Percentiles rank a stretch among this genome's conserved stretches.
phyloP scores from a whole-genome alignment of 2,797 vertebrate genomes.

The Crypturellus tataupa region DNA sequence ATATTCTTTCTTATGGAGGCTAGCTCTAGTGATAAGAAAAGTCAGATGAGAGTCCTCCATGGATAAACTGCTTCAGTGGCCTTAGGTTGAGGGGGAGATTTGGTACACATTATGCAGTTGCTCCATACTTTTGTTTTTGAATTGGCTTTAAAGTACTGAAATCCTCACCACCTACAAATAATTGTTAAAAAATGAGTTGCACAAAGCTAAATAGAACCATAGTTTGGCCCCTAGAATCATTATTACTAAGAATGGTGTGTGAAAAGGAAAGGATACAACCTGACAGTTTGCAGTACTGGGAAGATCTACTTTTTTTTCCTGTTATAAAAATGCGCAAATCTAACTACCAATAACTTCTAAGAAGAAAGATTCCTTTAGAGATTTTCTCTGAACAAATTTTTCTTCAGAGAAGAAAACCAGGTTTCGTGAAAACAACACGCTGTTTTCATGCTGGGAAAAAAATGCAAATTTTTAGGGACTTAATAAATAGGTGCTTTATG shows the following conservation, averaged over 20 bases:
- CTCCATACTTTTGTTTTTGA: background rate
- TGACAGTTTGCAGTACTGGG: background rate
- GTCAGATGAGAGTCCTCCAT: background rate
- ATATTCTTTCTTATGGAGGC: background rate
- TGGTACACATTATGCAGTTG: background rate
- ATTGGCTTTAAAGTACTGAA: background rate
- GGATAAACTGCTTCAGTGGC: background rate
- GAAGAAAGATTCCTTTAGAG: background rate
- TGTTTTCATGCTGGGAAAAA: background rate
- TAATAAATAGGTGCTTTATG: constrained; percentile 26
- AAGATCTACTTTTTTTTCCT: constrained; percentile 7
- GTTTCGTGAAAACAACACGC: background rate
- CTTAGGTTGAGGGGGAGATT: background rate
- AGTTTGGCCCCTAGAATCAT: background rate
- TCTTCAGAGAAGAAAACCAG: background rate
- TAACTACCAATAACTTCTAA: background rate
- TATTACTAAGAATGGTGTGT: background rate
- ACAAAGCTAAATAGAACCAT: background rate
- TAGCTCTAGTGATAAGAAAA: background rate
- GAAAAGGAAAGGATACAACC: background rate
- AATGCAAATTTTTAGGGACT: background rate
- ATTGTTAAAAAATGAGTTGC: background rate
- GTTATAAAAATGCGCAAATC: constrained; percentile 8
- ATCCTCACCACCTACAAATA: background rate
- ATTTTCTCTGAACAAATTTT: background rate